These are phyloP conservation scores for roundworm (Caenorhabditis elegans) DNA, from an alignment of 1,140 invertebrate species.

Conservation along the genomic window WBcel235 BX284603.4:11722501-11723000, in stretches of 20 bases:
- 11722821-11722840: slow-evolving; percentile 92
- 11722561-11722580: slow-evolving; percentile 80
- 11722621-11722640: slow-evolving; percentile 99
- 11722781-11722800: slow-evolving; percentile 99
- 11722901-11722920: slow-evolving; percentile 98
- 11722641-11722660: slow-evolving; percentile 91
- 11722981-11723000: too few species aligned
- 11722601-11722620: slow-evolving; percentile 89
- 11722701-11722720: slow-evolving; percentile 99
- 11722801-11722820: slow-evolving; percentile 99
- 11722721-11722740: slow-evolving; percentile 92
- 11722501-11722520: slow-evolving; percentile 92
- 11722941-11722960: slow-evolving; percentile 92
- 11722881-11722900: slow-evolving; percentile 97
- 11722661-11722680: slow-evolving; percentile 91
- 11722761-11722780: slow-evolving; percentile 99
- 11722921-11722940: slow-evolving; percentile 98
- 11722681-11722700: slow-evolving; percentile 98
- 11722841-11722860: slow-evolving; percentile 90
- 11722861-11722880: slow-evolving; percentile 96
- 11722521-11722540: slow-evolving; percentile 91
- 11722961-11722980: slow-evolving; percentile 95
- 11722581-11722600: slow-evolving; percentile 97
- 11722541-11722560: slow-evolving; percentile 97
- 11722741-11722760: slow-evolving; percentile 97